A percentile compares a stretch with the other conserved stretches of the same genome.
Evolutionary conservation across 2,888 invertebrate genomes (phyloP).

Genomic region (Hemistola chrysoprasaria): DNA sequence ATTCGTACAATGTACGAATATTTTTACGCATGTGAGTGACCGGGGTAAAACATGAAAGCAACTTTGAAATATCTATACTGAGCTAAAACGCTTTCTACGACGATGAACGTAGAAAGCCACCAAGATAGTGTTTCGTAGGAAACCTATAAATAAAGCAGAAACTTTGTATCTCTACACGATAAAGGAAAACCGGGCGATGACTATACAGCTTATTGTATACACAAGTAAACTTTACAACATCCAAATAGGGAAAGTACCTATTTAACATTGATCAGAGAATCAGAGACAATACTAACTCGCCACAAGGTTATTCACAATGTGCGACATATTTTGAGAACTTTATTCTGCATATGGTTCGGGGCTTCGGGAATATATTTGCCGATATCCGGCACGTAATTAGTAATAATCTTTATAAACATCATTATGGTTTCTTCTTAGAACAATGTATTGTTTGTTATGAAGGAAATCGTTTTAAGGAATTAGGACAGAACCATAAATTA

Average conservation of each 20-base stretch:
- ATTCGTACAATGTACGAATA: no score
- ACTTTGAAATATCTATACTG: conserved; percentile 19
- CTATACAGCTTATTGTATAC: conserved; percentile 25
- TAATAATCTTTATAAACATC: conserved; percentile 1
- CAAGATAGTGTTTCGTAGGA: conserved; percentile 36
- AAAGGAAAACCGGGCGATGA: conserved; percentile 19
- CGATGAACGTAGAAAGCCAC: conserved; percentile 39
- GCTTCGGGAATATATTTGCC: background rate
- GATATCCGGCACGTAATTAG: conserved; percentile 7
- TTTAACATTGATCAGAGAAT: conserved; percentile 42
- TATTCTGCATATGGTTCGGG: background rate
- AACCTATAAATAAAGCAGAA: conserved; percentile 39
- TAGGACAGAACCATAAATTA: no score
- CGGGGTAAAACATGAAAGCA: background rate
- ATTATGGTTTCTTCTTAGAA: background rate
- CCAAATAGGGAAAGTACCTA: conserved; percentile 33
- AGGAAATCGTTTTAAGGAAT: no score
- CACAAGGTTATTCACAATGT: conserved; percentile 37
- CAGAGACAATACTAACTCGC: conserved; percentile 42
- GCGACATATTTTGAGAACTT: conserved; percentile 2
- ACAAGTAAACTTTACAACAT: conserved; percentile 32
- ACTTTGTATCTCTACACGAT: conserved; percentile 17
- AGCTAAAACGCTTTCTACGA: conserved; percentile 33
- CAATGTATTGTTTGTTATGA: no score
- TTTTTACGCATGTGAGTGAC: no score